Percentiles rank a stretch among this genome's conserved stretches.
phyloP scores from a whole-genome alignment of 2,797 vertebrate genomes.

The Ataeniobius toweri region DNA sequence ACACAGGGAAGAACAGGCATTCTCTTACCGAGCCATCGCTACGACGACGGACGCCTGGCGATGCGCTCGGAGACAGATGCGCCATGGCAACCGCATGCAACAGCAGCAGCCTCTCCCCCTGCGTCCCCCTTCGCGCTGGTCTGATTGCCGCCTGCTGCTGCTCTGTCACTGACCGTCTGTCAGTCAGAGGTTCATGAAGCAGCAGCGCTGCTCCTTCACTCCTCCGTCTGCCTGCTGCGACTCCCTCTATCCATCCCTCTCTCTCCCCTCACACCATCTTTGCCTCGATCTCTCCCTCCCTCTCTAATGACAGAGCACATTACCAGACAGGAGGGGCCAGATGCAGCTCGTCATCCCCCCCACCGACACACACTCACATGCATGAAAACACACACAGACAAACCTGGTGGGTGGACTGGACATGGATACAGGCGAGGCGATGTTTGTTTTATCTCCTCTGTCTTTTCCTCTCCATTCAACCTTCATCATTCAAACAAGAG shows the following conservation, averaged over 20 bases:
- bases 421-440: slow-evolving; percentile 44
- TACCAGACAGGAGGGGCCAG: slow-evolving; percentile 49
- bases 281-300: slow-evolving; percentile 31
- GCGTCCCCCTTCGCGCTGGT: slow-evolving; percentile 27
- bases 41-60: slow-evolving; percentile 74
- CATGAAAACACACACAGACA: slow-evolving; percentile 17
- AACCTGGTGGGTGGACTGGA: slow-evolving; percentile 25
- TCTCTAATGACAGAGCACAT: slow-evolving; percentile 64
- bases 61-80: slow-evolving; percentile 74
- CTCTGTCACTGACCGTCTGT: slow-evolving; percentile 10
- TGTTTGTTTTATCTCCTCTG: slow-evolving; percentile 37
- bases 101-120: slow-evolving; percentile 65
- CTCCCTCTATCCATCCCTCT: slow-evolving; percentile 23
- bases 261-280: slow-evolving; percentile 17
- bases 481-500: background rate
- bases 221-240: slow-evolving; percentile 17
- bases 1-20: slow-evolving; percentile 81
- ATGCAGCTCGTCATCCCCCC: slow-evolving; percentile 51
- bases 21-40: slow-evolving; percentile 84
- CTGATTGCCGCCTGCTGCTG: slow-evolving; percentile 30
- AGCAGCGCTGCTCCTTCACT: slow-evolving; percentile 22
- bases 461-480: background rate
- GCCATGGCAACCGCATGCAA: slow-evolving; percentile 79
- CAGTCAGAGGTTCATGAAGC: slow-evolving; percentile 1
- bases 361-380: slow-evolving; percentile 15